Evolutionary conservation across 1,140 invertebrate species (phyloP).

Genomic region (Cephus cinctus): DNA sequence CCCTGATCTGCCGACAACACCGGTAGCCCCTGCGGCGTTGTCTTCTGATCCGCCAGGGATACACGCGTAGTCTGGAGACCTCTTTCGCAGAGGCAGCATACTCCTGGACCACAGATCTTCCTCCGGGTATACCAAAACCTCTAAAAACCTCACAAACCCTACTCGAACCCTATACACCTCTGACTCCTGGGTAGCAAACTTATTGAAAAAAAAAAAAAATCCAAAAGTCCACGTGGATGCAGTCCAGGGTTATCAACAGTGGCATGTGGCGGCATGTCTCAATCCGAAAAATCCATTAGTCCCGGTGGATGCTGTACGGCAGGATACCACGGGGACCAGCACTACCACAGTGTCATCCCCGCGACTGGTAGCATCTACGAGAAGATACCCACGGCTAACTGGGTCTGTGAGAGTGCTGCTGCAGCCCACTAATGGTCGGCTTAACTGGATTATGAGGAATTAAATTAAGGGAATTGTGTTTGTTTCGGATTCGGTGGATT

Average conservation of each 20-base stretch:
- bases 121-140: not conserved
- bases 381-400: no score
- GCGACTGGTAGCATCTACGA: no score
- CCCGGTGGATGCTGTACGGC: slow-evolving; percentile 18
- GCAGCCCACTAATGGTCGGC: slow-evolving; percentile 34
- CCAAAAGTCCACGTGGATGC: not conserved
- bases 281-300: slow-evolving; percentile 51
- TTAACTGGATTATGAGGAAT: slow-evolving; percentile 44
- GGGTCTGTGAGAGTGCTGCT: slow-evolving; percentile 18
- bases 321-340: no score
- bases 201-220: no score
- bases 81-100: no score
- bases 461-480: slow-evolving; percentile 41
- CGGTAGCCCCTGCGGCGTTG: slow-evolving; percentile 48
- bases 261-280: slow-evolving; percentile 27
- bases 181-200: no score
- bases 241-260: slow-evolving; percentile 3
- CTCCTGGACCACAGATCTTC: not conserved
- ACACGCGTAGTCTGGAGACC: slow-evolving; percentile 7
- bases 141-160: no score
- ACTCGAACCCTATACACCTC: no score
- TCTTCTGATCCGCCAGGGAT: slow-evolving; percentile 43
- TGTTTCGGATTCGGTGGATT: slow-evolving; percentile 23
- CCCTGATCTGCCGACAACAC: slow-evolving; percentile 45
- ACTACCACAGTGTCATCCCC: no score